Conservation (phyloP, 2,888 invertebrate genomes). For the Archips xylosteana region DNA sequence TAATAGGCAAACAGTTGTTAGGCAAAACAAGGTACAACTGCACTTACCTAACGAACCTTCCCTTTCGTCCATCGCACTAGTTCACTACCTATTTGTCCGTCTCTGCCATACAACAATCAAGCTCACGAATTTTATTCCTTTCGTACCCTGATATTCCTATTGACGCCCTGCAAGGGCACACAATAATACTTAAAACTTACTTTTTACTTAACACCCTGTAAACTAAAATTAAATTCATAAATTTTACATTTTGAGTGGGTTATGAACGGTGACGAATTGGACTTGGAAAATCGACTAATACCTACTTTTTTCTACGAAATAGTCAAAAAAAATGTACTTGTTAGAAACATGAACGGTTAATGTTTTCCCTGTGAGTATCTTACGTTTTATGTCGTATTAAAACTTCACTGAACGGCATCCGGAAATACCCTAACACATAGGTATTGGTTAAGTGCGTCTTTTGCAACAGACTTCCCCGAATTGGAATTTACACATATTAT, state of each 20-base stretch:
- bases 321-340: not conserved
- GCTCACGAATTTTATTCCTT: too few species aligned
- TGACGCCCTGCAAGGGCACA: too few species aligned
- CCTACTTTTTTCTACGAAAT: not conserved
- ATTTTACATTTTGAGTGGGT: not conserved
- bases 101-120: too few species aligned
- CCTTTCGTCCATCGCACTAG: too few species aligned
- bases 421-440: slow-evolving; percentile 8
- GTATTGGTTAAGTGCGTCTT: slow-evolving; percentile 1
- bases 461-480: slow-evolving; percentile 2
- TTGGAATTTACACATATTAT: not conserved
- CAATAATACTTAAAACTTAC: too few species aligned
- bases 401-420: not conserved
- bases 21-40: too few species aligned
- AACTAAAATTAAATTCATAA: not conserved
- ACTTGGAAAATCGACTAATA: not conserved
- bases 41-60: too few species aligned
- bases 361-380: not conserved
- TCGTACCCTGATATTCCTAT: too few species aligned
- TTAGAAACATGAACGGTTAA: not conserved
- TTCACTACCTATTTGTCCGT: too few species aligned
- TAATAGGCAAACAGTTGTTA: too few species aligned
- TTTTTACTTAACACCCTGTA: not conserved
- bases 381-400: not conserved
- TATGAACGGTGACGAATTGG: not conserved